phyloP scores from a whole-genome alignment of 2,113 vertebrate species.

The Suncus etruscus region DNA sequence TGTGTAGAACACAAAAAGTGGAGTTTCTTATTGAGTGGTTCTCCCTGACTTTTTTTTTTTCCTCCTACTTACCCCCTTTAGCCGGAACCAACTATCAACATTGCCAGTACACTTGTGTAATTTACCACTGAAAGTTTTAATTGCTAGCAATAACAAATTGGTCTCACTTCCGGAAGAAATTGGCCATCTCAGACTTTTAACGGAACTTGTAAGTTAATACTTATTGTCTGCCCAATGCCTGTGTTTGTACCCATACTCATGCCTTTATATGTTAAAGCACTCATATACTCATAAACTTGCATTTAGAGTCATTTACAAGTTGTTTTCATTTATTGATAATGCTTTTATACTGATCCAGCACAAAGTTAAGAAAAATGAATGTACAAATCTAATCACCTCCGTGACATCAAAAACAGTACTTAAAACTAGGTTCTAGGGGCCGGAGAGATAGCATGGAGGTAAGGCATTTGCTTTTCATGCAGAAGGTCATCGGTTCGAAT shows the following conservation, averaged over 20 bases:
- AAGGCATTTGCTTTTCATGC: no score
- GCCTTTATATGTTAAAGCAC: conserved; percentile 14
- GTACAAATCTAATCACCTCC: conserved; percentile 10
- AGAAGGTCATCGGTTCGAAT: no score
- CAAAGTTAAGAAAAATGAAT: conserved; percentile 35
- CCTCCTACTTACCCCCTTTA: conserved; percentile 80
- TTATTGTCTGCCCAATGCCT: conserved; percentile 33
- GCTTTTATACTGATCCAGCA: background rate
- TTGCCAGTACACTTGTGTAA: conserved; percentile 94
- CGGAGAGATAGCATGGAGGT: no score
- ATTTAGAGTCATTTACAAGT: conserved; percentile 15
- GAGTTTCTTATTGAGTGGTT: background rate
- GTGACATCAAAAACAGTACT: conserved; percentile 5
- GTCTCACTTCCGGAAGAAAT: conserved; percentile 96
- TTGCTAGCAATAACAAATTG: conserved; percentile 98
- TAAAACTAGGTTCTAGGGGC: conserved; percentile 55
- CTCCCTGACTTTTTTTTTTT: conserved; percentile 74
- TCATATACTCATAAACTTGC: background rate
- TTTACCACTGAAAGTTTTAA: conserved; percentile 96
- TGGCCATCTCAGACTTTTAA: conserved; percentile 93
- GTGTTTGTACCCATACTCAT: background rate
- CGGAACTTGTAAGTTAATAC: conserved; percentile 93
- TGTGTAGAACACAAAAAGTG: conserved; percentile 42
- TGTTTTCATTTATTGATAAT: conserved; percentile 45
- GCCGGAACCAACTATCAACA: conserved; percentile 96